Evolutionary conservation across 2,113 vertebrate genomes (phyloP), one percentile per base, ranked within the genome.

Genomic region (Oriolus oriolus): DNA sequence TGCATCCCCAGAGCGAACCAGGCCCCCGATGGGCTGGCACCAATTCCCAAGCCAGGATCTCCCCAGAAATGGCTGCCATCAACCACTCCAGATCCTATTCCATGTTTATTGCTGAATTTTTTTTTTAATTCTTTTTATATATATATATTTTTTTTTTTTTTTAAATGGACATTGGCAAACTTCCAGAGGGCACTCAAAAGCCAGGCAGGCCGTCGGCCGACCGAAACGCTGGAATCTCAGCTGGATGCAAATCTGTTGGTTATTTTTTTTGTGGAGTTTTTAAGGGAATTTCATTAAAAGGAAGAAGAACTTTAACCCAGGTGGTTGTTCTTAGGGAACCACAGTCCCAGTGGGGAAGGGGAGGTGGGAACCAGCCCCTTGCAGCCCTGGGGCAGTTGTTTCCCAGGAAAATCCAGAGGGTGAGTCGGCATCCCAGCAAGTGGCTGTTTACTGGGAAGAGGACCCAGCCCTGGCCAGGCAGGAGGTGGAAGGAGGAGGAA

Each of bases 71-170:
- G 1, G 3, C 63, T 5, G 1, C 73, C 0, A 3, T 15, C 26
- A 95, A 74, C n/a, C 30, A 61, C 20, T 74, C 75, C 50, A 37
- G 27, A 35, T 88, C 14, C 37, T 35, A 61, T 42, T 28, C 84
- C 82, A 64, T 4, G 4, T 76, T 96, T 96, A 96, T 93, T 94
- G 96, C 95, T 93, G 74, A 87, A 12, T 17, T 76, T 70, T 68
- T 35, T 57, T 45, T 60, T 53, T 28, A 5, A 17, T 78, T 77
- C 68, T 78, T 87, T 45, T 19, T 39, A 39, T 66, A 81, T 57
- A 9, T 68, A 37, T 30, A 7, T 19, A 13, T n/a, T 33, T 52
- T 74, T 66, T 79, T 16, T 19, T 12, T n/a, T 33, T 52, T 74
- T 66, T 79, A 14, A 93, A 87, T 88, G 71, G 61, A 93, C 56